A percentile compares a stretch with the other conserved stretches of the same genome.
phyloP scores from a whole-genome alignment of 2,113 vertebrate genomes.

The Glaucomys volans region DNA sequence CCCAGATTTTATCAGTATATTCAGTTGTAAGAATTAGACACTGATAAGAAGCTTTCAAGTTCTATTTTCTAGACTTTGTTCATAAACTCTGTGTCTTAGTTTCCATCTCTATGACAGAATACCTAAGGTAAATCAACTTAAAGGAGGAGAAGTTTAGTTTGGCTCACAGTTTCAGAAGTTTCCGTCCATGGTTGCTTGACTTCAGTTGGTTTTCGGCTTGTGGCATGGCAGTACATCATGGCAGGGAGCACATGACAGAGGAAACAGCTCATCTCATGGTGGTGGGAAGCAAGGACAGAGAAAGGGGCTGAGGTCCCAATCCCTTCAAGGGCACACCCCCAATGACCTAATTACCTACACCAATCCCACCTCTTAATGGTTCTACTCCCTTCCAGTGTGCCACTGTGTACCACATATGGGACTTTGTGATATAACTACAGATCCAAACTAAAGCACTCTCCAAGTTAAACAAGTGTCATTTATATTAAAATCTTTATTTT shows the following conservation, averaged over 20 bases:
- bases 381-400: too few species aligned
- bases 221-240: background rate
- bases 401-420: background rate
- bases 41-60: background rate
- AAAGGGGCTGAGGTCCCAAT: background rate
- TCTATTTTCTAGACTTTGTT: background rate
- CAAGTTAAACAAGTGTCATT: background rate
- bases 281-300: background rate
- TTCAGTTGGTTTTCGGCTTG: background rate
- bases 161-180: background rate
- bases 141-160: background rate
- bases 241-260: rapidly evolving
- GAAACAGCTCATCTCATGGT: background rate
- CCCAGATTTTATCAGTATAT: background rate
- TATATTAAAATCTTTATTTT: slow-evolving; percentile 5
- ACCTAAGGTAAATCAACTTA: background rate
- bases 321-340: too few species aligned
- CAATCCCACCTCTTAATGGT: background rate
- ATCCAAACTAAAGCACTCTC: background rate
- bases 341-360: background rate
- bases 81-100: background rate
- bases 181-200: background rate
- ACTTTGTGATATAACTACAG: background rate
- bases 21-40: background rate
- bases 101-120: background rate